phyloP scores from a whole-genome alignment of 2,113 vertebrate genomes.

The Uropsilus gracilis region DNA sequence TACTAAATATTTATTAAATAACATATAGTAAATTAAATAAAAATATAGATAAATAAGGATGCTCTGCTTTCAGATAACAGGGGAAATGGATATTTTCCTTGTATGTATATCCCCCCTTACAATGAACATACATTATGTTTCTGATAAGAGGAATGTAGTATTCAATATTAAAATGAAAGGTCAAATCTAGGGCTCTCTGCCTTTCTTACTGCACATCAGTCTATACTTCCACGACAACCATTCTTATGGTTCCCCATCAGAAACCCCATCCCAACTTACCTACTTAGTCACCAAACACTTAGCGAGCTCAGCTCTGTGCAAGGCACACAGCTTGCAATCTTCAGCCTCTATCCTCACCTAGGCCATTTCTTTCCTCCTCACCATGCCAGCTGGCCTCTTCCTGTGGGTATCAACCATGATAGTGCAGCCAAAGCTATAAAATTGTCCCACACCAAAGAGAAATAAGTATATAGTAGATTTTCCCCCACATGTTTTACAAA shows the following conservation, averaged over 20 bases:
- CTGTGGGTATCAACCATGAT: not conserved
- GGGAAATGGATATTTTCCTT: too few relatives aligned
- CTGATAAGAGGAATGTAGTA: not conserved
- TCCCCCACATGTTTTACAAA: not conserved
- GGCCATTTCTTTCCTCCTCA: not conserved
- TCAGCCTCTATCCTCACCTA: not conserved
- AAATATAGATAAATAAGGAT: not conserved
- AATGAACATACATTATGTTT: not conserved
- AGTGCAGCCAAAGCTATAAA: not conserved
- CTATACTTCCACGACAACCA: not conserved
- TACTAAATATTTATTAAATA: too few relatives aligned
- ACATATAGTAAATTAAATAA: not conserved
- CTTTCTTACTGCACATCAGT: not conserved
- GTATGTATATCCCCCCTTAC: not conserved
- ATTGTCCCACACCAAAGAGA: not conserved
- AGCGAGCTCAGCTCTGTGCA: accelerated
- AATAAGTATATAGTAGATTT: not conserved
- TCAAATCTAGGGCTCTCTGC: not conserved
- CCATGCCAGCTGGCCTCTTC: not conserved
- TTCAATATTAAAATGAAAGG: not conserved
- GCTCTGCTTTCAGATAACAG: not conserved
- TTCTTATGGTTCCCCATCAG: not conserved
- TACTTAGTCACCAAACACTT: not conserved
- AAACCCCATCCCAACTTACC: not conserved
- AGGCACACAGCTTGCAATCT: not conserved